Conservation (phyloP, 2,113 vertebrate genomes). For the Xerus inauris region DNA sequence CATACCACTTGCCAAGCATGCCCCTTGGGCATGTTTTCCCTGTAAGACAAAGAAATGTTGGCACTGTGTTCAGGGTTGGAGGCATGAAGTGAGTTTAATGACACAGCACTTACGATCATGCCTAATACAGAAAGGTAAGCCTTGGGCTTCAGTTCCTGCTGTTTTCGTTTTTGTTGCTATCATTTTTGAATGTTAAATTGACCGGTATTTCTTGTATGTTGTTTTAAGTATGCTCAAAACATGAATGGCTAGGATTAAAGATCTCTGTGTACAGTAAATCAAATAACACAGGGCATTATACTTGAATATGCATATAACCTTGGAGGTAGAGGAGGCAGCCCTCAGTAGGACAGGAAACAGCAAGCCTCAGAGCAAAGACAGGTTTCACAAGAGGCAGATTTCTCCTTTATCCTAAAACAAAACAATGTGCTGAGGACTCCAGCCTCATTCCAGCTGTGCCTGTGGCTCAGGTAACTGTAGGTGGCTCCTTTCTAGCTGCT, state of each 20-base stretch:
- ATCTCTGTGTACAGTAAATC: background rate
- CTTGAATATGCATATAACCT: fast-evolving
- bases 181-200: background rate
- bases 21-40: background rate
- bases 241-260: background rate
- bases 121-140: background rate
- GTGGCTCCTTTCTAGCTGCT: background rate
- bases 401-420: background rate
- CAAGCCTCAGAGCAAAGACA: background rate
- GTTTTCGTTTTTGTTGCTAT: background rate
- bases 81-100: background rate
- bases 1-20: background rate
- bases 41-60: background rate
- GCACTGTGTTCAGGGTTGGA: fast-evolving
- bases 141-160: background rate
- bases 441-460: fast-evolving
- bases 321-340: background rate
- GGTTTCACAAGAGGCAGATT: fast-evolving
- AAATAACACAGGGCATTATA: background rate
- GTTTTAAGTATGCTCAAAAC: background rate
- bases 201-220: background rate
- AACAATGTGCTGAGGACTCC: fast-evolving
- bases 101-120: background rate
- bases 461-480: fast-evolving
- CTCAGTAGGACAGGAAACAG: too few species aligned